Evolutionary conservation across 2,888 invertebrate species (phyloP).

Genomic region (Litoditis marina): DNA sequence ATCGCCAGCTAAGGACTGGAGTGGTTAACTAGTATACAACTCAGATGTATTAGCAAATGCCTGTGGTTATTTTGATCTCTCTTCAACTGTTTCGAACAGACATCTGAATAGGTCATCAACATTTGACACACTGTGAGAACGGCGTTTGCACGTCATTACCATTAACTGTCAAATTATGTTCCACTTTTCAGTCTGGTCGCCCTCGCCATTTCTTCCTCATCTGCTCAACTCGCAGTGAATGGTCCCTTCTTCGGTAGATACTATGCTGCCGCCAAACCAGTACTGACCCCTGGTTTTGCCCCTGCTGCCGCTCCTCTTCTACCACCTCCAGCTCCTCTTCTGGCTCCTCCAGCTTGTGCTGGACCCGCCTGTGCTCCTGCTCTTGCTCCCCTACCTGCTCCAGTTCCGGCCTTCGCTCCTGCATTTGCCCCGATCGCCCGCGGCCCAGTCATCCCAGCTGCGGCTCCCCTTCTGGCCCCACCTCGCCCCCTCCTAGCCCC

Average conservation of each 20-base stretch:
- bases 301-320: conserved; percentile 8
- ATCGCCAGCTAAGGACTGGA: too few relatives aligned
- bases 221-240: conserved; percentile 38
- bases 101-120: too few relatives aligned
- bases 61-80: too few relatives aligned
- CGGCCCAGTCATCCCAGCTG: conserved; percentile 17
- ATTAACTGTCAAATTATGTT: too few relatives aligned
- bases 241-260: conserved; percentile 44
- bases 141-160: too few relatives aligned
- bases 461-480: not conserved
- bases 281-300: conserved; percentile 33
- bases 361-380: not conserved
- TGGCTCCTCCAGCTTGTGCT: conserved; percentile 1
- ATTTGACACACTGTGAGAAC: too few relatives aligned
- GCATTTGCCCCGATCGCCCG: conserved; percentile 11
- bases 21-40: too few relatives aligned
- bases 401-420: conserved; percentile 25
- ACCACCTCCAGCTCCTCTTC: conserved; percentile 22
- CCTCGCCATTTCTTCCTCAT: too few relatives aligned
- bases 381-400: conserved; percentile 25
- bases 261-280: conserved; percentile 39
- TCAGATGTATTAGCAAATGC: too few relatives aligned
- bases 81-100: too few relatives aligned
- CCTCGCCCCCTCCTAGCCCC: too few relatives aligned
- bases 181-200: too few relatives aligned